Conservation (phyloP, 2,888 invertebrate species). For the Lasioglossum leucozonium region DNA sequence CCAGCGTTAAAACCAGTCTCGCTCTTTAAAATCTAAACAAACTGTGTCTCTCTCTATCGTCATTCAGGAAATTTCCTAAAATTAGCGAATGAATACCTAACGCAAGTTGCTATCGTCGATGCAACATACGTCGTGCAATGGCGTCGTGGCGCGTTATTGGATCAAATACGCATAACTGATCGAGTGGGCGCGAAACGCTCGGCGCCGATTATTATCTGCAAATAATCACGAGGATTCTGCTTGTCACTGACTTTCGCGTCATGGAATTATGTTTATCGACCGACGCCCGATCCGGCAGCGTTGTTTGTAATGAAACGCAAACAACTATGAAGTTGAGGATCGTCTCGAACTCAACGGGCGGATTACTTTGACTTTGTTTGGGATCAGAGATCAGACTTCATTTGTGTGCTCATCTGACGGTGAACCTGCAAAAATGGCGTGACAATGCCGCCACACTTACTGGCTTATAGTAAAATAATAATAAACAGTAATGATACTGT, state of each 20-base stretch:
- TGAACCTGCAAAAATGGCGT: background rate
- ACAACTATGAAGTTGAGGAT: constrained; percentile 9
- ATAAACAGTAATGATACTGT: too few species aligned
- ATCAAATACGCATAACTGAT: constrained; percentile 51
- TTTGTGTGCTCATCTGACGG: background rate
- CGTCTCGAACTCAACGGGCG: background rate
- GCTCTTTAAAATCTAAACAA: too few species aligned
- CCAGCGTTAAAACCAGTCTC: too few species aligned
- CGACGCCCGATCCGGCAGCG: background rate
- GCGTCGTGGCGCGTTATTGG: constrained; percentile 27
- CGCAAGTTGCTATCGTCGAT: background rate
- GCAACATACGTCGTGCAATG: background rate
- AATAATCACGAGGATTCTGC: constrained; percentile 43
- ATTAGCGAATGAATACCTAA: too few species aligned
- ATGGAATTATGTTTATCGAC: constrained; percentile 22
- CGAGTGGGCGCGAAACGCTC: constrained; percentile 31
- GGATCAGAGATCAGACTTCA: background rate
- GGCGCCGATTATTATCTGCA: constrained; percentile 48
- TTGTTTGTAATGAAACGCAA: constrained; percentile 9
- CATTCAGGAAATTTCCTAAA: background rate
- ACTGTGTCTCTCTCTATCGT: too few species aligned
- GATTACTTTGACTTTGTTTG: background rate
- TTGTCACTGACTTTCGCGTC: constrained; percentile 38
- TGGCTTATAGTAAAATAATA: too few species aligned
- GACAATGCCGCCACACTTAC: background rate